Conservation (phyloP, 2,888 invertebrate species). For the Dolichopus griseipennis region DNA sequence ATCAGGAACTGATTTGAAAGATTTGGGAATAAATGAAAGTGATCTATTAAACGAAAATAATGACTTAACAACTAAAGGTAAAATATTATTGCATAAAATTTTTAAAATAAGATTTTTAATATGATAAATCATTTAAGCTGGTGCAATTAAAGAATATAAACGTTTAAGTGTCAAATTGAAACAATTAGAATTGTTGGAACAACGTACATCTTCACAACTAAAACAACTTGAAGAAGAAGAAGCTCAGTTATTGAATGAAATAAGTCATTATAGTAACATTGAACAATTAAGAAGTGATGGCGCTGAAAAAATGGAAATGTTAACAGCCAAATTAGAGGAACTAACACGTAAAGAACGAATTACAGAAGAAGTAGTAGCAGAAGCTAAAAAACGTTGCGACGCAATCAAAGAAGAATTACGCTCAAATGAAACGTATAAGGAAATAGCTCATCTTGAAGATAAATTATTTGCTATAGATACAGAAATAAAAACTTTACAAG, state of each 20-base stretch:
- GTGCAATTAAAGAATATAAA: constrained; percentile 26
- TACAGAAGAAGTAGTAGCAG: constrained; percentile 24
- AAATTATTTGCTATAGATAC: constrained; percentile 23
- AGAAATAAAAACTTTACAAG: constrained; percentile 24
- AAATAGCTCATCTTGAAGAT: constrained; percentile 27
- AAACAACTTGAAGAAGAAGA: constrained; percentile 21
- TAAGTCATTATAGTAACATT: constrained; percentile 24
- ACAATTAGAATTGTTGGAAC: constrained; percentile 26
- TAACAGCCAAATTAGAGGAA: constrained; percentile 23
- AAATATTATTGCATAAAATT: too few species aligned
- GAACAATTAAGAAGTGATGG: constrained; percentile 23
- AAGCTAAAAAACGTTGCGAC: constrained; percentile 21
- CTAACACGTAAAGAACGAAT: constrained; percentile 24
- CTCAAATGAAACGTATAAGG: constrained; percentile 25
- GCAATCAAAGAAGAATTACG: constrained; percentile 25
- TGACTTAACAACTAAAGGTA: constrained; percentile 22
- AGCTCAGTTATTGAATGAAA: constrained; percentile 20
- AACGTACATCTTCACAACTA: constrained; percentile 23
- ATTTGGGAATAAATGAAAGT: constrained; percentile 17
- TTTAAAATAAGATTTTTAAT: neutral
- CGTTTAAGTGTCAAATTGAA: constrained; percentile 25
- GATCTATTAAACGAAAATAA: constrained; percentile 21
- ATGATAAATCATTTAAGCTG: constrained; percentile 11
- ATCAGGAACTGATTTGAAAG: constrained; percentile 24
- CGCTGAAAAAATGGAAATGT: constrained; percentile 23